phyloP scores from a whole-genome alignment of 2,888 invertebrate species.

The Gymnocheta viridis region DNA sequence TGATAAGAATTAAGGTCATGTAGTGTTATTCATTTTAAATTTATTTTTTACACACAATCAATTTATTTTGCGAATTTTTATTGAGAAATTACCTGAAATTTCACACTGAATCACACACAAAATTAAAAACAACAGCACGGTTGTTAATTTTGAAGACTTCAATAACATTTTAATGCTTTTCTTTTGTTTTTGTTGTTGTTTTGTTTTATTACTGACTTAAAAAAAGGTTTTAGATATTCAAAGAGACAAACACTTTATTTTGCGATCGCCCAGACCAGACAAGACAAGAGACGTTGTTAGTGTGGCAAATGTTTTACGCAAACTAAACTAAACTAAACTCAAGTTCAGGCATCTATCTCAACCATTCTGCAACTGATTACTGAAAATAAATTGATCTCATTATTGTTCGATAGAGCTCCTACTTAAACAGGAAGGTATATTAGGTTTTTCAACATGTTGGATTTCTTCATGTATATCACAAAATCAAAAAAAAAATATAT shows the following conservation, averaged over 20 bases:
- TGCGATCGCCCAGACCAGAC: not conserved
- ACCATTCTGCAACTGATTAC: slow-evolving; percentile 19
- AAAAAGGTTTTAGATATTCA: slow-evolving; percentile 10
- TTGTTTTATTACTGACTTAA: slow-evolving; percentile 18
- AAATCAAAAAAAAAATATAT: not conserved
- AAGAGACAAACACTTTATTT: slow-evolving; percentile 15
- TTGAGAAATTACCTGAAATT: slow-evolving; percentile 75
- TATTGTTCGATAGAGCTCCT: slow-evolving; percentile 19
- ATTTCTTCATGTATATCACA: not conserved
- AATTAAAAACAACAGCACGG: slow-evolving; percentile 54
- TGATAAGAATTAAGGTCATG: slow-evolving; percentile 59
- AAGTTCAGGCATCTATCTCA: slow-evolving; percentile 19
- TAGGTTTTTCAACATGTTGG: not conserved
- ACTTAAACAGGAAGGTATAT: not conserved
- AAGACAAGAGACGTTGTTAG: slow-evolving; percentile 51
- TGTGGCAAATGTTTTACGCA: slow-evolving; percentile 55
- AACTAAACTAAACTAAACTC: slow-evolving; percentile 65
- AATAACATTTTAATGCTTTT: slow-evolving; percentile 59
- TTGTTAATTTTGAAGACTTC: slow-evolving; percentile 50
- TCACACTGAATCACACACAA: slow-evolving; percentile 74
- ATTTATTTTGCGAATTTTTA: not conserved
- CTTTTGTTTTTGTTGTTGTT: slow-evolving; percentile 11
- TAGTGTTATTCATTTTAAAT: slow-evolving; percentile 5
- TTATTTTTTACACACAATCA: not conserved
- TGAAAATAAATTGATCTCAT: slow-evolving; percentile 37